Evolutionary conservation across 2,113 vertebrate species (phyloP).

Genomic region (Holacanthus passer): DNA sequence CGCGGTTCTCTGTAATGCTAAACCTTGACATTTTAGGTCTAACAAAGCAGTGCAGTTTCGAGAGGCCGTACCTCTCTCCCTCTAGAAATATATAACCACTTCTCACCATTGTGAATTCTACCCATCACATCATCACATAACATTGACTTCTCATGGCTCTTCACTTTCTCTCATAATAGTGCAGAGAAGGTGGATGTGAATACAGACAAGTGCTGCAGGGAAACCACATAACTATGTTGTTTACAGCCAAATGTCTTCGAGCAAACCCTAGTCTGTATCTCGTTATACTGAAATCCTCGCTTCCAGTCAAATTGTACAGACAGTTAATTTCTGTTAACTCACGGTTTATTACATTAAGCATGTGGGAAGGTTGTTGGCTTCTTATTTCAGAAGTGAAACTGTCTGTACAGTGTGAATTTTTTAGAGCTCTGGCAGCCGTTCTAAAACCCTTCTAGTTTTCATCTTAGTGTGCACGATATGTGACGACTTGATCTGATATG

Average conservation of each 20-base stretch:
- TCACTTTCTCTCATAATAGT: neutral
- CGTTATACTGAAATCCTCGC: neutral
- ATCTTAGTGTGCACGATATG: neutral
- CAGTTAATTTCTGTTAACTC: neutral
- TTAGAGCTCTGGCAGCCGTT: neutral
- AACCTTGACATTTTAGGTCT: neutral
- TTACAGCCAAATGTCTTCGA: neutral
- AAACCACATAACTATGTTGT: neutral
- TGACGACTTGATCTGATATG: neutral
- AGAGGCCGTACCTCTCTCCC: neutral
- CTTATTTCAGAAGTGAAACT: neutral
- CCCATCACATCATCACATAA: neutral
- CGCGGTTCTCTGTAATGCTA: too few species aligned
- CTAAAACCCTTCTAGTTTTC: neutral
- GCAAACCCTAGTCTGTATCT: neutral
- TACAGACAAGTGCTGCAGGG: neutral
- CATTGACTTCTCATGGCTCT: neutral
- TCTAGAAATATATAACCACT: neutral
- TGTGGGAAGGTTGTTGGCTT: constrained; percentile 14
- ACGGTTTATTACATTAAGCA: neutral
- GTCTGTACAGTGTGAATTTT: neutral
- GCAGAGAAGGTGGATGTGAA: constrained; percentile 8
- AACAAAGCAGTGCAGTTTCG: too few species aligned
- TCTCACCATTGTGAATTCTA: constrained; percentile 1
- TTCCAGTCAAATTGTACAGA: neutral